Conservation (phyloP, 2,888 invertebrate species). For the Linnaemya vulpina region DNA sequence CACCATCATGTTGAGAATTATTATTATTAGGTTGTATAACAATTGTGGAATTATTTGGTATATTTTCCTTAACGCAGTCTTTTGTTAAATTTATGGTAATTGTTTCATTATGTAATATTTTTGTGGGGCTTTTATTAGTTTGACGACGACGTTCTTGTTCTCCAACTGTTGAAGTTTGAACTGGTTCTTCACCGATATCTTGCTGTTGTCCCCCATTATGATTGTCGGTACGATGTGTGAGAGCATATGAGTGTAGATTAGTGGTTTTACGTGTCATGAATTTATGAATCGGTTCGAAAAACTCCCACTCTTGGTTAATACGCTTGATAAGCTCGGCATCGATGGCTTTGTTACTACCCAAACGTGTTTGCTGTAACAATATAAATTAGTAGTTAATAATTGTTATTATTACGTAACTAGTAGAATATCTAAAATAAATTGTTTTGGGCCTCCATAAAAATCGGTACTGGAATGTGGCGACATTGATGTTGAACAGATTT, state of each 20-base stretch:
- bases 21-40: constrained; percentile 59
- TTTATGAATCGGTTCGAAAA: constrained; percentile 79
- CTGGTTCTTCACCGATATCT: constrained; percentile 59
- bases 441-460: too few species aligned
- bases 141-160: constrained; percentile 29
- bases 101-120: constrained; percentile 42
- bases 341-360: constrained; percentile 71
- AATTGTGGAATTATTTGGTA: constrained; percentile 68
- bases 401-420: too few species aligned
- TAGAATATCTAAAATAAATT: too few species aligned
- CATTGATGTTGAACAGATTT: too few species aligned
- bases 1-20: constrained; percentile 40
- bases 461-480: too few species aligned
- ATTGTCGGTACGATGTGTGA: constrained; percentile 71
- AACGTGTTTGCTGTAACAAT: constrained; percentile 72
- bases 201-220: constrained; percentile 67
- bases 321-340: constrained; percentile 73
- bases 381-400: background rate
- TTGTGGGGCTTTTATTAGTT: constrained; percentile 47
- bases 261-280: constrained; percentile 81
- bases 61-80: constrained; percentile 68
- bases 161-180: constrained; percentile 50
- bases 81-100: constrained; percentile 49
- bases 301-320: constrained; percentile 80
- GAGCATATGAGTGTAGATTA: constrained; percentile 81